Evolutionary conservation across 2,888 invertebrate genomes (phyloP).

Genomic region (Andrena bicolor): DNA sequence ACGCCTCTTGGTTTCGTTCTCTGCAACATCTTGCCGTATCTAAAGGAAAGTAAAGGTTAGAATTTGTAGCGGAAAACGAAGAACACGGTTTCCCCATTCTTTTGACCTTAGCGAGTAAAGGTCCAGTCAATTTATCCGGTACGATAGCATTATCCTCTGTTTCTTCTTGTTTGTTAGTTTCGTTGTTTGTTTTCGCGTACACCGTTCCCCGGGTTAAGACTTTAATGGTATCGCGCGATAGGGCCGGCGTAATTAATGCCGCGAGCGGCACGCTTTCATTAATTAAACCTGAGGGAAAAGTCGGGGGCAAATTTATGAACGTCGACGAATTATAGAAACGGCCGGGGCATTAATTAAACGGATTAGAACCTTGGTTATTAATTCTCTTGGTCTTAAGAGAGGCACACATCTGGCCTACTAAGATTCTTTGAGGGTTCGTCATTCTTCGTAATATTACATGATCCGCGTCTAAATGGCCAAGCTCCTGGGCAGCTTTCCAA

Average conservation of each 20-base stretch:
- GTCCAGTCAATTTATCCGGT: conserved; percentile 64
- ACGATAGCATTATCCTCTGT: conserved; percentile 46
- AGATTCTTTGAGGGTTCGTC: conserved; percentile 76
- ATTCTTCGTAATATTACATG: conserved; percentile 73
- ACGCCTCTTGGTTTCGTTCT: conserved; percentile 53
- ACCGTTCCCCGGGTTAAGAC: conserved; percentile 69
- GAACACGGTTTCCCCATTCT: neutral
- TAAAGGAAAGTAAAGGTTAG: neutral
- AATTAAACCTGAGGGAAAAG: conserved; percentile 65
- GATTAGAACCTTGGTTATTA: conserved; percentile 71
- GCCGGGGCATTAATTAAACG: conserved; percentile 21
- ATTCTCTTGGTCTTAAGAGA: conserved; percentile 72
- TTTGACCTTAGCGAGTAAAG: conserved; percentile 67
- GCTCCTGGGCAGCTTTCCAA: conserved; percentile 67
- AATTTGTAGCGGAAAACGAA: neutral
- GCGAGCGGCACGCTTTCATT: conserved; percentile 73
- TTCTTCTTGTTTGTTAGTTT: conserved; percentile 34
- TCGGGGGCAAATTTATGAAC: conserved; percentile 16
- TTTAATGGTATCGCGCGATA: conserved; percentile 73
- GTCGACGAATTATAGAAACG: neutral
- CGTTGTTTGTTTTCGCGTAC: conserved; percentile 48
- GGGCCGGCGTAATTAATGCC: conserved; percentile 71
- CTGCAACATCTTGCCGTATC: conserved; percentile 59
- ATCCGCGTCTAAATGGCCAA: conserved; percentile 68
- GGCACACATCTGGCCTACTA: conserved; percentile 76